Conservation (phyloP, 2,888 invertebrate species). For the Caenorhabditis sp. region DNA sequence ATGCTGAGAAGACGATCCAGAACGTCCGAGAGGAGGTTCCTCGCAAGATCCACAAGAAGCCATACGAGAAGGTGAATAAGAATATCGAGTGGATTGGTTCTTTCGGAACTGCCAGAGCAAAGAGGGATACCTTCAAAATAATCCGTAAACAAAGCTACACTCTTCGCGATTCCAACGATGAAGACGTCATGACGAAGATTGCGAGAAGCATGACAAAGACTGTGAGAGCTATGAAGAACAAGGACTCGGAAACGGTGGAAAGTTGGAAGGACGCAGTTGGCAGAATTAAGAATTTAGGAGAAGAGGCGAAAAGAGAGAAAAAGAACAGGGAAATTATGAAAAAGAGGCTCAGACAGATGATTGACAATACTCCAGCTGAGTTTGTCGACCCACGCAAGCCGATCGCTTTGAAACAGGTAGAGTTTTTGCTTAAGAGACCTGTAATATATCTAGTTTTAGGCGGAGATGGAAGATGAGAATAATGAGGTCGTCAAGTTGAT, state of each 20-base stretch:
- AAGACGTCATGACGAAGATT: slow-evolving; percentile 59
- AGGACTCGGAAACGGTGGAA: slow-evolving; percentile 25
- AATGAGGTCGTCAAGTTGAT: slow-evolving; percentile 48
- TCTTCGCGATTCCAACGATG: slow-evolving; percentile 52
- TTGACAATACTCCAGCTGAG: slow-evolving; percentile 68
- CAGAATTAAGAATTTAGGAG: slow-evolving; percentile 61
- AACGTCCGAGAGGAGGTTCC: background rate
- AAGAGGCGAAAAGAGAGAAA: slow-evolving; percentile 61
- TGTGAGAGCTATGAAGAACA: slow-evolving; percentile 67
- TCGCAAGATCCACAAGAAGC: slow-evolving; percentile 22
- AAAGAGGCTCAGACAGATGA: slow-evolving; percentile 62
- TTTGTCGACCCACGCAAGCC: slow-evolving; percentile 66
- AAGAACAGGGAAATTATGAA: slow-evolving; percentile 59
- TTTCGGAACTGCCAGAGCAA: slow-evolving; percentile 64
- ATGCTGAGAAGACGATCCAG: slow-evolving; percentile 53
- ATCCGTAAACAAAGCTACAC: slow-evolving; percentile 54
- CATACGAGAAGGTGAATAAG: slow-evolving; percentile 20
- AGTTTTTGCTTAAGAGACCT: no score
- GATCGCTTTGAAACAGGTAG: slow-evolving; percentile 61
- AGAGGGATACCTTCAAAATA: slow-evolving; percentile 57
- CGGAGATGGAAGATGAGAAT: slow-evolving; percentile 60
- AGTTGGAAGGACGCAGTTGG: slow-evolving; percentile 65
- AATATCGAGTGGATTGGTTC: slow-evolving; percentile 66
- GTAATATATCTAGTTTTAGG: no score
- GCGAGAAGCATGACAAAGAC: slow-evolving; percentile 65